Evolutionary conservation across 2,797 vertebrate species (phyloP), one percentile per base, ranked within the genome.

Genomic region (Bovichtus variegatus): DNA sequence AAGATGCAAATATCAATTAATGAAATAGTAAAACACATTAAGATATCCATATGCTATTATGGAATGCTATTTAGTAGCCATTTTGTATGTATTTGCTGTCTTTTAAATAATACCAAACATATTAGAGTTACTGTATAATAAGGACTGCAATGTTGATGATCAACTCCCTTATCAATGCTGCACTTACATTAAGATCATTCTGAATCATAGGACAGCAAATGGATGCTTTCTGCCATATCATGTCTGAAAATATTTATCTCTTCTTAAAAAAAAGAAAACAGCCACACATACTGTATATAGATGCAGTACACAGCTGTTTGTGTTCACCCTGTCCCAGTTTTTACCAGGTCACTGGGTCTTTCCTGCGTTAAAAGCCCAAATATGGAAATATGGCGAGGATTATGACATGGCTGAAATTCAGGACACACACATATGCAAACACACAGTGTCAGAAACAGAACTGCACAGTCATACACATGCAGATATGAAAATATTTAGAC

Each of bases 291-390:
- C n/a, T n/a, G n/a, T n/a, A 59, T 5, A 47, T n/a, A 41, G 9
- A 36, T 0, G 5, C 18, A n/a, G 44, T 47, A 53, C 29, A 62
- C 47, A 54, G 44, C 6, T 27, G 9, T 63, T 59, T 75, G 63
- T 76, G 74, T 73, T 74, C 27, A 76, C 49, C 60, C 31, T 86
- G 81, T 27, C 89, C 89, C 78, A 75, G 12, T 82, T 89, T 87
- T 86, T 84, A 86, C 47, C 88, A 78, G 90, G 90, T 91, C 91
- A 91, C 44, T 79, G 78, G 85, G 85, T 87, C 83, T 80, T 81
- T 84, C 61, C 81, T 55, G 57, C 61, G 0, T 85, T 75, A 68
- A 69, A 71, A 78, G 65, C 64, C 82, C 80, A 81, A 85, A 89
- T 84, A 86, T 76, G 73, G 80, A 84, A 83, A 88, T 82, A 86